Base-by-base conservation (phyloP, 1,140 invertebrate genomes). In the Nymphalis io region DNA sequence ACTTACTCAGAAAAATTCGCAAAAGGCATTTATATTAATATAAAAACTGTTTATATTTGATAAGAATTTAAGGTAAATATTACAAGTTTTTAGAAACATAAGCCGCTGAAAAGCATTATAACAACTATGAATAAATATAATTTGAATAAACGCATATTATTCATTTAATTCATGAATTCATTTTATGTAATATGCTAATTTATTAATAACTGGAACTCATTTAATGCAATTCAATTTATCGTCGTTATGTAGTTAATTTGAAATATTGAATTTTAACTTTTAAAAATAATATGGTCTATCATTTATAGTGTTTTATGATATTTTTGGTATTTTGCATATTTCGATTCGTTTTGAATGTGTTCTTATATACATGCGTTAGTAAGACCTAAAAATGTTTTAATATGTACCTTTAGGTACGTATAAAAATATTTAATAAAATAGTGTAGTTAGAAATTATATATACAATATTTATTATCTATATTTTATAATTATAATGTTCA, bases 171-270 rank as follows among this genome's bases (percentile, higher is more conserved):
- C 21, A 27, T 55, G 51, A 55, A 55, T 55, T 55, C 51, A 16
- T 55, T 55, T 55, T 55, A 15, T 55, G n/a, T 51, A 51, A 51
- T 55, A 55, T 55, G 51, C 51, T 55, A 55, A 55, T 33, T 55
- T 55, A 27, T 55, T 55, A 55, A 55, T 55, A 55, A 55, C 51
- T 55, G 23, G 51, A 53, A 12, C 51, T 53, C 51, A 6, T 15
- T 55, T 23, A 27, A 55, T 27, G 51, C 51, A 55, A 55, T 27
- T 27, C 51, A 55, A 55, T 55, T 55, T 23, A 55, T 55, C 20
- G 21, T 15, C 21, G 2, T 13, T 18, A 16, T 11, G 46, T 21
- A 55, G 0, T 55, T 13, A 55, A 27, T 55, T 55, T 21, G 27
- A 55, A 27, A 55, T 55, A 55, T 55, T 55, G 46, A n/a, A 51